A percentile compares a stretch with the other conserved stretches of the same genome.
Conservation (phyloP, 2,888 invertebrate genomes). For the Drosophila pegasa region DNA sequence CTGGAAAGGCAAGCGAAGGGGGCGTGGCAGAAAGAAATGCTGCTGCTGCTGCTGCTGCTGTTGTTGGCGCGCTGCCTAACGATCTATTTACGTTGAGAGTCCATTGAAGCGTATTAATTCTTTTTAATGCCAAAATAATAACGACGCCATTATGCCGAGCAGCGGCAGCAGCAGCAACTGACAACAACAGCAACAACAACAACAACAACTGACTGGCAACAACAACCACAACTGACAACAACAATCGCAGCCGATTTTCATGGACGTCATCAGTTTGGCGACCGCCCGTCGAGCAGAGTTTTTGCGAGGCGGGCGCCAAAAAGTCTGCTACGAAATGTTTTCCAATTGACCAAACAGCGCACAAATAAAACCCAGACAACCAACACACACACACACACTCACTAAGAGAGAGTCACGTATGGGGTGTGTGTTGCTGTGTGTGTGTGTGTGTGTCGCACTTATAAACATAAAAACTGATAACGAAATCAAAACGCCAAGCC, state of each 20-base stretch:
- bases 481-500: constrained; percentile 80
- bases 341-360: constrained; percentile 80
- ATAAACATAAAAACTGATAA: constrained; percentile 80
- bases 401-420: constrained; percentile 14
- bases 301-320: constrained; percentile 61
- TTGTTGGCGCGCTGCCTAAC: constrained; percentile 69
- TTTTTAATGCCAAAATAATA: constrained; percentile 80
- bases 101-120: constrained; percentile 80
- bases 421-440: constrained; percentile 35
- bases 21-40: not conserved
- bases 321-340: constrained; percentile 79
- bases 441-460: constrained; percentile 62
- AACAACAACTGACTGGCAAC: too few species aligned
- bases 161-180: constrained; percentile 26
- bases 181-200: constrained; percentile 23
- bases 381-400: constrained; percentile 31
- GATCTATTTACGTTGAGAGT: constrained; percentile 78
- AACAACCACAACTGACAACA: constrained; percentile 20
- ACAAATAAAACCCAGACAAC: constrained; percentile 72
- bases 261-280: constrained; percentile 66
- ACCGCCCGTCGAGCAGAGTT: constrained; percentile 53
- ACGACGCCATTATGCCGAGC: constrained; percentile 79
- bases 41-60: constrained; percentile 19
- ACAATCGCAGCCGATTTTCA: constrained; percentile 16
- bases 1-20: not conserved